These are phyloP conservation scores for Hyposoter dolosus DNA, from an alignment of 2,888 invertebrate species.

Conservation along the genomic window DNA sequence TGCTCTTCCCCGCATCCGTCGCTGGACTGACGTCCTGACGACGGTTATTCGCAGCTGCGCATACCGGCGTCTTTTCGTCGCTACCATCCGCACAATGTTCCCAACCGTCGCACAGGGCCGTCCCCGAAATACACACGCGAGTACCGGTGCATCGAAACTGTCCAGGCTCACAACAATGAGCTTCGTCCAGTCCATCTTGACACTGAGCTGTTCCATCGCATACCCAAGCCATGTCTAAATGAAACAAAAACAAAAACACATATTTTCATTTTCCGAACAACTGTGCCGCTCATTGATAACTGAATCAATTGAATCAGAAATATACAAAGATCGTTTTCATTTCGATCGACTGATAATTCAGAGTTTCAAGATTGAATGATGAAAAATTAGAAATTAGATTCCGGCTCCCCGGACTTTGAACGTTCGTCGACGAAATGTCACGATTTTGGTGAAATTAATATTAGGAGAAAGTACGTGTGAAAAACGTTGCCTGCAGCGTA, in stretches of 20 bases:
- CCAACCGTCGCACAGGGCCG: constrained; percentile 91
- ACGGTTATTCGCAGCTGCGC: constrained; percentile 85
- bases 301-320: neutral
- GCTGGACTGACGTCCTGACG: constrained; percentile 81
- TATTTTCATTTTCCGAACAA: neutral
- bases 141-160: constrained; percentile 91
- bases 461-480: neutral
- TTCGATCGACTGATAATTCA: neutral
- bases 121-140: constrained; percentile 89
- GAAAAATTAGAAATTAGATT: too few relatives aligned
- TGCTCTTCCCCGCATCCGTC: constrained; percentile 85
- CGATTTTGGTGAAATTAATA: neutral
- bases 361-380: neutral
- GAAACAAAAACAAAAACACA: constrained; percentile 25
- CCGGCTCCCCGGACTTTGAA: too few relatives aligned
- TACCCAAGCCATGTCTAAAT: constrained; percentile 85
- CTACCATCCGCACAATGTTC: constrained; percentile 93
- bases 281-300: neutral
- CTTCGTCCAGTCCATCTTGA: constrained; percentile 89
- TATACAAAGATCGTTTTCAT: neutral
- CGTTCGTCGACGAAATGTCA: neutral
- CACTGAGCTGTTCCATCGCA: constrained; percentile 89
- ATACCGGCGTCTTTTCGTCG: constrained; percentile 90
- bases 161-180: constrained; percentile 88
- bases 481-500: neutral